phyloP scores from a whole-genome alignment of 2,113 vertebrate genomes.

The Collichthys lucidus region DNA sequence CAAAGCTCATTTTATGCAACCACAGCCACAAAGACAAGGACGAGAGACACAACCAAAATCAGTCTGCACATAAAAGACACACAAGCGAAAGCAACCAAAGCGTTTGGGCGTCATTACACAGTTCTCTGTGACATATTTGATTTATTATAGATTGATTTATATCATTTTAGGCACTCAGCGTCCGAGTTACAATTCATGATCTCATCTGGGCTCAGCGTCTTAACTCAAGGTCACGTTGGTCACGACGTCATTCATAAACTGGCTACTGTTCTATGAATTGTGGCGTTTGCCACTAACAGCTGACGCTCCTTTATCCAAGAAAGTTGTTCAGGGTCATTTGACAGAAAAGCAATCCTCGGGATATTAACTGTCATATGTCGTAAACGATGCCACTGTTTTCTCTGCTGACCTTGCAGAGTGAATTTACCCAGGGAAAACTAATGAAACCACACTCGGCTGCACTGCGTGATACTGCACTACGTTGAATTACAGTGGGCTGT shows the following conservation, averaged over 20 bases:
- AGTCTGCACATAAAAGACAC: not conserved
- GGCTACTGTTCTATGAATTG: not conserved
- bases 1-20: conserved; percentile 40
- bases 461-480: conserved; percentile 28
- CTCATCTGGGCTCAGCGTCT: not conserved
- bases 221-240: conserved; percentile 11
- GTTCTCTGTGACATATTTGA: not conserved
- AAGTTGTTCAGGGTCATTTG: conserved; percentile 66
- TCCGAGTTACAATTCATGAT: not conserved
- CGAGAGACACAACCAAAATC: not conserved
- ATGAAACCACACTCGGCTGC: conserved; percentile 40
- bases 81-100: not conserved
- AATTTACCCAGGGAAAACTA: conserved; percentile 61
- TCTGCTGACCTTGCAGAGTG: conserved; percentile 70
- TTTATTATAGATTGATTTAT: not conserved
- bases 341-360: conserved; percentile 48
- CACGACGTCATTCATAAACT: conserved; percentile 11
- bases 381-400: conserved; percentile 65
- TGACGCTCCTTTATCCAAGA: conserved; percentile 46
- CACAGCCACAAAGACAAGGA: conserved; percentile 58
- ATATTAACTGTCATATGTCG: conserved; percentile 65
- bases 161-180: not conserved
- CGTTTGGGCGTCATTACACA: not conserved
- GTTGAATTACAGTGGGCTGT: conserved; percentile 26
- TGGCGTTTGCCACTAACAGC: conserved; percentile 27